Base-by-base conservation (phyloP, 2,797 vertebrate genomes). In the Rhinichthys osculus region DNA sequence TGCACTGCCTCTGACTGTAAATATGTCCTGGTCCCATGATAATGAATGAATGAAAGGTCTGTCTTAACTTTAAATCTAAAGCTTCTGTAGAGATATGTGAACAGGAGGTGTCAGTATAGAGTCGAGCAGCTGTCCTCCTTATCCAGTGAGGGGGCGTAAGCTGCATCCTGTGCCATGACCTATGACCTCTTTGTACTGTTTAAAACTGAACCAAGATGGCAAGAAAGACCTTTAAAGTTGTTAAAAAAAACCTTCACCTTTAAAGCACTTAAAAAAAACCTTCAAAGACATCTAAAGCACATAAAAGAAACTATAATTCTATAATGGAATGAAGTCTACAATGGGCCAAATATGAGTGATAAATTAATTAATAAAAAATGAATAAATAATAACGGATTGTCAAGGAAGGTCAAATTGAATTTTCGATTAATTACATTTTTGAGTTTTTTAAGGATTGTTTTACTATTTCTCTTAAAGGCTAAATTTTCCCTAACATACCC, bases 401-500 rank as follows among this genome's bases (percentile, higher is more conserved):
- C 17, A 76, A 35, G 17, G 72, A 19, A 74, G 1, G 21, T 52
- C 1, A 10, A 52, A 33, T 52, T 6, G 0, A 52, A 52, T 27
- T 74, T 21, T 47, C 3, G 13, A 14, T 13, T 47, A 44, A 44
- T 13, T 4, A 0, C 11, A 5, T 47, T 14, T 35, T 27, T 44
- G 23, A 19, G 7, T 35, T 67, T 38, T 70, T 27, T 16, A 54
- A 54, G 21, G 52, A n/a, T 59, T 78, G 50, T 14, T 78, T 57
- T 40, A 78, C 50, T 40, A 40, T 59, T 78, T 59, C 77, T 19
- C 57, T 62, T 42, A 17, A 42, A 98, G 81, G 96, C 94, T 5
- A 96, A 97, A n/a, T 95, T 97, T 83, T 97, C 95, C 1, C 96
- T 95, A 9, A 98, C 97, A 40, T 94, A 95, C 21, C 96, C 95